Evolutionary conservation across 2,113 vertebrate species (phyloP), one percentile per base, ranked within the genome.

Genomic region (Ptyas mucosa): DNA sequence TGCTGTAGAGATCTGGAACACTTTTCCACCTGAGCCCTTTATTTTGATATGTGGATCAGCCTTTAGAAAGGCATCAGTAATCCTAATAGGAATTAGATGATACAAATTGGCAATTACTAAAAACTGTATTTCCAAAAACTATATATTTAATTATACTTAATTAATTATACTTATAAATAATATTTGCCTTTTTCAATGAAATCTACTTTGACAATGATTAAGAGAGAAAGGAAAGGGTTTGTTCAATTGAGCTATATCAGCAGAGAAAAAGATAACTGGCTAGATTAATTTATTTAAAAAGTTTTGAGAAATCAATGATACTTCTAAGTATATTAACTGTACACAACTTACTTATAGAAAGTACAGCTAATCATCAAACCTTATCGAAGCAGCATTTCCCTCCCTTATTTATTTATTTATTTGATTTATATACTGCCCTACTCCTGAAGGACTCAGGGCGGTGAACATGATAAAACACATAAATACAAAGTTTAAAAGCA

Each of bases 61-160:
- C 97, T 99, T 98, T 93, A 98, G 96, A 94, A 99, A 97, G 61
- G 99, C 99, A 96, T 99, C 98, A 0, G 98, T 98, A 96, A 99
- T 98, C 99, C 99, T 99, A 88, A 94, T 49, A 95, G 90, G 89
- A 39, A 91, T 54, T 24, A 43, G 26, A 81, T 2, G 0, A 39
- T 81, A 18, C 9, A 58, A 54, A 57, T 51, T 34, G 43, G 20
- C 10, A 20, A 43, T 39, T 39, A 69, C 39, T 87, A 23, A 46
- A 87, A 91, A 91, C 9, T 58, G 6, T 12, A 9, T 91, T 87
- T 46, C 26, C 26, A 87, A 51, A 91, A 29, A 43, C 55, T 64
- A 26, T 24, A 69, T 49, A 49, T 5, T 49, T 49, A 49, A 49
- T 49, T 49, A 49, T 49, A 49, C 43, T 46, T 46, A 46, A 46